phyloP scores from a whole-genome alignment of 2,888 invertebrate genomes.

The Caradrina kadenii region DNA sequence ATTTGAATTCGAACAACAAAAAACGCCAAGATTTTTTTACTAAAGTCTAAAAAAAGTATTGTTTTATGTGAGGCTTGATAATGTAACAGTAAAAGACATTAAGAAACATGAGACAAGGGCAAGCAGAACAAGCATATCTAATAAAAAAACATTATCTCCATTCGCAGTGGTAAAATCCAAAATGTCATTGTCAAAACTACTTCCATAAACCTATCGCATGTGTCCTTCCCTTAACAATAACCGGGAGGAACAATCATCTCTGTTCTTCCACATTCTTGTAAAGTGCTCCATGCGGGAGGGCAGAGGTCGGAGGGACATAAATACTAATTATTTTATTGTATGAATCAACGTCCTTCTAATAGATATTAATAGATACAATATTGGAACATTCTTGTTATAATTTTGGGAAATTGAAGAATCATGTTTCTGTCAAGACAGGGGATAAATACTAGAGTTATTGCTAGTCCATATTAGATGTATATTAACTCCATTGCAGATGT shows the following conservation, averaged over 20 bases:
- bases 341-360: slow-evolving; percentile 48
- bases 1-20: no score
- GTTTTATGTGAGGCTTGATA: neutral
- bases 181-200: no score
- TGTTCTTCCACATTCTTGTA: slow-evolving; percentile 77
- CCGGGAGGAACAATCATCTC: slow-evolving; percentile 59
- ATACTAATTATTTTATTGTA: slow-evolving; percentile 84
- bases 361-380: slow-evolving; percentile 41
- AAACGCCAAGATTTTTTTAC: no score
- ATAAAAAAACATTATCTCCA: neutral
- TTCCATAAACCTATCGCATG: neutral
- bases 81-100: neutral
- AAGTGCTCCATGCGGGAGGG: slow-evolving; percentile 70
- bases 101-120: neutral
- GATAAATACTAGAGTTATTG: no score
- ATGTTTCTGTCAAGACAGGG: neutral
- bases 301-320: slow-evolving; percentile 74
- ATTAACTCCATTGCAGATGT: no score
- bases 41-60: no score
- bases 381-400: slow-evolving; percentile 40
- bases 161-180: no score
- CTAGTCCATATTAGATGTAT: no score
- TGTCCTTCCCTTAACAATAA: slow-evolving; percentile 52
- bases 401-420: slow-evolving; percentile 3
- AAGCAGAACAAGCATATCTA: neutral